Base-by-base conservation (phyloP, 2,888 invertebrate genomes). In the Stratiomys singularior region DNA sequence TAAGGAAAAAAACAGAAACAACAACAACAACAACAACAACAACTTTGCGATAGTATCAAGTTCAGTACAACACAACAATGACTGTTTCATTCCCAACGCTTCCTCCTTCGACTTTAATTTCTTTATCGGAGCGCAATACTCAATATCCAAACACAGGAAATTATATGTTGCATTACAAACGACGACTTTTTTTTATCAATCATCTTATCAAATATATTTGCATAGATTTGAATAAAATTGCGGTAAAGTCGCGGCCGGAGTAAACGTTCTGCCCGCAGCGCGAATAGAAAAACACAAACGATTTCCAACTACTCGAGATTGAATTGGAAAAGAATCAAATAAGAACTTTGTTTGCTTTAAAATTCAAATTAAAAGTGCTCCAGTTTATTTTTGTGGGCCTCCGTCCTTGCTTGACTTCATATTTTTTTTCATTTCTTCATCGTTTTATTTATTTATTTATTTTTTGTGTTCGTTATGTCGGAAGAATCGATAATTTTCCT, bases 341-440 rank as follows among this genome's bases (percentile, higher is more conserved):
- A 5, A 63, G 28, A 28, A 47, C 18, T 69, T 11, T 23, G 47
- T 69, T 47, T 25, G n/a, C 47, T 69, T n/a, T 69, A 69, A 69
- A 69, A 69, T 69, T 69, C 69, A 69, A 69, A 69, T 69, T 46
- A 69, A 69, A 23, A 69, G 15, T 47, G 69, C 30, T 69, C 69
- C 46, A 15, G n/a, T 44, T 66, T 66, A n/a, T 66, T n/a, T 37
- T n/a, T 66, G 23, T 37, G 9, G 37, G 9, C 37, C 37, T 37
- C 9, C 37, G 9, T 37, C 37, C 9, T 9, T 37, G 9, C 37
- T 37, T 37, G 37, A 37, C 37, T 37, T 9, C 3, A 37, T 37
- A 37, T 37, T 37, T 37, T 9, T 52, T 52, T 52, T 52, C 15
- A 52, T 15, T 52, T 15, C 15, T 9, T 13, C 15, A 4, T 52